These are phyloP conservation scores for Orchesellides sinensis DNA, from an alignment of 2,888 invertebrate species.

Conservation along the genomic window DNA sequence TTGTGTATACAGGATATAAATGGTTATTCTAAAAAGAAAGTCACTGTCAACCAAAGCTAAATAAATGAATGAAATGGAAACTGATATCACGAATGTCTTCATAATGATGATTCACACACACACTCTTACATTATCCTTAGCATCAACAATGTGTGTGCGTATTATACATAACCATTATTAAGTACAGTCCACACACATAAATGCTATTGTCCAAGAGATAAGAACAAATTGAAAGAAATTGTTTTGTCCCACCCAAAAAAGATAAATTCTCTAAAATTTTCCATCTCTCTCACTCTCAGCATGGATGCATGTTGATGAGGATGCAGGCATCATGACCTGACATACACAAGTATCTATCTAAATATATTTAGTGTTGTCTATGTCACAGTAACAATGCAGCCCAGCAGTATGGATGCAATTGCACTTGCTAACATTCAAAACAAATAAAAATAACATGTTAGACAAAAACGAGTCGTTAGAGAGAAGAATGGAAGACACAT, in stretches of 20 bases:
- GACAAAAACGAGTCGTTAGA: neutral
- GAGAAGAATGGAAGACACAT: conserved; percentile 1
- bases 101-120: conserved; percentile 1
- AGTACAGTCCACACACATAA: neutral
- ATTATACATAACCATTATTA: conserved; percentile 12
- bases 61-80: conserved; percentile 42
- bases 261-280: conserved; percentile 17
- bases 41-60: conserved; percentile 42
- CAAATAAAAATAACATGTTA: neutral
- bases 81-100: conserved; percentile 5
- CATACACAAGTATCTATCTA: neutral
- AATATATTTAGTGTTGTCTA: neutral
- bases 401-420: too few species aligned
- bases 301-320: neutral
- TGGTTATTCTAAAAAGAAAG: conserved; percentile 11
- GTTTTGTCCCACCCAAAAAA: conserved; percentile 18
- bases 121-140: too few species aligned
- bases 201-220: conserved; percentile 17
- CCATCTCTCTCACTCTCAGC: conserved; percentile 17
- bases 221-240: conserved; percentile 20
- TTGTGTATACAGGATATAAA: neutral
- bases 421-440: too few species aligned
- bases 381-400: neutral
- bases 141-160: too few species aligned
- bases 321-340: neutral